Base-by-base conservation (phyloP, 2,888 invertebrate species). In the Mongoloraphidia duomilia region DNA sequence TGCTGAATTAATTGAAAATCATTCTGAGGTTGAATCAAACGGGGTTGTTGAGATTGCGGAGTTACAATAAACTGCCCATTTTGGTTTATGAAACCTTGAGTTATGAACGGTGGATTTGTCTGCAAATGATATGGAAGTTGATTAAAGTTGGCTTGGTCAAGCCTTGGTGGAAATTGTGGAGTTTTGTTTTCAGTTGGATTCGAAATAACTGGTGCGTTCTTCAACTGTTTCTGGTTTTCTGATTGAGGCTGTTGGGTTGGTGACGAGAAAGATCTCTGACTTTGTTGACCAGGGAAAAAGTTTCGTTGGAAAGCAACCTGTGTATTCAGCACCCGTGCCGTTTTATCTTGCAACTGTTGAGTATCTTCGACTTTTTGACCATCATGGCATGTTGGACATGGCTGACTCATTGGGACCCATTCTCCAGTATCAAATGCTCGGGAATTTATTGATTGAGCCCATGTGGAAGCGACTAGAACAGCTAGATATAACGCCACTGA, bases 341-440 rank as follows among this genome's bases (percentile, higher is more conserved):
- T 60, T 17, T 48, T 48, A 12, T 40, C 40, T 40, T 40, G 39
- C 56, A 60, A 57, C 47, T 57, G 58, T 54, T 61, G 56, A 17
- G 49, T 53, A 14, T 14, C 45, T 44, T 36, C 43, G 41, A 53
- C 49, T 35, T 50, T 42, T 46, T 54, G 42, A 34, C 41, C 43
- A 9, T 44, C 42, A 42, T 65, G 63, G 10, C 63, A 58, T 1
- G 66, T 62, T 26, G 66, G 63, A 47, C 59, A 61, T 41, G 65
- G 67, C 45, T 67, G 62, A 9, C 64, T 59, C 12, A 77, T 61
- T 11, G 77, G 77, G 49, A 77, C 68, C 77, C 77, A 78, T 49
- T 77, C 77, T 52, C 63, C 66, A 14, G 63, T 61, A 52, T 65
- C 65, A 51, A 65, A 66, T 3, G 61, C 56, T 54, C 53, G 54